Conservation (phyloP, 1,140 invertebrate genomes). For the Neomicropteryx cornuta region DNA sequence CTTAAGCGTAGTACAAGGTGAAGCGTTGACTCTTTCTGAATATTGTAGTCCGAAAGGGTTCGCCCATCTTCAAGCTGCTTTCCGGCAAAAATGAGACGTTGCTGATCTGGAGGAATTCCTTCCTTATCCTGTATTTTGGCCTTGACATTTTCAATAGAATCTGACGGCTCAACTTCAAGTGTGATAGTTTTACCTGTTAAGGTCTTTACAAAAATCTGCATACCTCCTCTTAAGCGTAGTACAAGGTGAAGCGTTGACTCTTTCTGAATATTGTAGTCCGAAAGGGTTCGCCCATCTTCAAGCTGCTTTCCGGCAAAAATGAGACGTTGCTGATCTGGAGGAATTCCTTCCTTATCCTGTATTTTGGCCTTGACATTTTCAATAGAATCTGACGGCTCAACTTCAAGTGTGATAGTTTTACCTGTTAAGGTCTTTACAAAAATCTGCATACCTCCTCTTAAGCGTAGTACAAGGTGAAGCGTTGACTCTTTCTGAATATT, state of each 20-base stretch:
- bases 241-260: constrained; percentile 72
- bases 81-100: constrained; percentile 52
- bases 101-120: constrained; percentile 52
- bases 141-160: constrained; percentile 60
- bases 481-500: too few relatives aligned
- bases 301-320: constrained; percentile 73
- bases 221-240: constrained; percentile 52
- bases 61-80: constrained; percentile 61
- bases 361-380: constrained; percentile 72
- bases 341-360: constrained; percentile 60
- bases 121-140: constrained; percentile 60
- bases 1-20: constrained; percentile 57
- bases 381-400: constrained; percentile 64
- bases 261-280: constrained; percentile 72
- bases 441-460: constrained; percentile 57
- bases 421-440: constrained; percentile 62
- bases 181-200: constrained; percentile 55
- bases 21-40: constrained; percentile 18
- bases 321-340: constrained; percentile 60
- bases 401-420: constrained; percentile 62
- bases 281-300: constrained; percentile 70
- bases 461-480: too few relatives aligned
- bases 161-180: constrained; percentile 53
- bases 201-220: constrained; percentile 60
- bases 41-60: constrained; percentile 58